These are phyloP conservation scores for Leucoraja erinaceus DNA, from an alignment of 2,113 vertebrate species.

Conservation along the genomic window DNA sequence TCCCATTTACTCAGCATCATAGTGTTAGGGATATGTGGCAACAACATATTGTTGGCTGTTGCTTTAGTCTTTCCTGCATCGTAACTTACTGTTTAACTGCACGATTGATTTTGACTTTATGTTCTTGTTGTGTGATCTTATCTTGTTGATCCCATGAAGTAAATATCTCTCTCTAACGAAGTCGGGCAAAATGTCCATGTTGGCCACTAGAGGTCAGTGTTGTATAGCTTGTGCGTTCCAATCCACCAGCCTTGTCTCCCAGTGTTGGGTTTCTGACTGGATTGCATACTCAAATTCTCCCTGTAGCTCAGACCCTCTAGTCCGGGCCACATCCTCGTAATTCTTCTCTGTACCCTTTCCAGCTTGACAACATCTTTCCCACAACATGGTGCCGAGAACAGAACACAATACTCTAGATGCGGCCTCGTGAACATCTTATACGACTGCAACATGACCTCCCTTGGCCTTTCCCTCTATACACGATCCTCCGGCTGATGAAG, in stretches of 20 bases:
- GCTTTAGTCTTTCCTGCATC: background rate
- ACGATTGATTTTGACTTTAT: no score
- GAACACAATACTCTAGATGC: no score
- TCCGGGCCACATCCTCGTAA: no score
- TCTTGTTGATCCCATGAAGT: constrained; percentile 5
- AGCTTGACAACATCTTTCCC: no score
- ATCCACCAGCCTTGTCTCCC: background rate
- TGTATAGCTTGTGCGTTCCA: background rate
- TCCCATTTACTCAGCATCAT: background rate
- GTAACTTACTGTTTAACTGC: background rate
- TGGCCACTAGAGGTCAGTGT: constrained; percentile 28
- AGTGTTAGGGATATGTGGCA: background rate
- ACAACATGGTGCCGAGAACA: no score
- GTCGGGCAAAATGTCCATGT: background rate
- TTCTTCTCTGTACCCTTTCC: no score
- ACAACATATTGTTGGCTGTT: background rate
- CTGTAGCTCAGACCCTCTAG: no score
- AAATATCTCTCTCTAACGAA: background rate
- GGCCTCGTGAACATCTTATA: no score
- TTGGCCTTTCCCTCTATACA: no score
- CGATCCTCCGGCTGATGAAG: no score
- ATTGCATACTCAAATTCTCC: no score
- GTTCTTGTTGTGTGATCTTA: background rate
- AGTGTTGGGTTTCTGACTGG: background rate
- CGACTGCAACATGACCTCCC: no score